These are phyloP conservation scores for Baccha elongata DNA, from an alignment of 2,888 invertebrate species.

Conservation along the genomic window DNA sequence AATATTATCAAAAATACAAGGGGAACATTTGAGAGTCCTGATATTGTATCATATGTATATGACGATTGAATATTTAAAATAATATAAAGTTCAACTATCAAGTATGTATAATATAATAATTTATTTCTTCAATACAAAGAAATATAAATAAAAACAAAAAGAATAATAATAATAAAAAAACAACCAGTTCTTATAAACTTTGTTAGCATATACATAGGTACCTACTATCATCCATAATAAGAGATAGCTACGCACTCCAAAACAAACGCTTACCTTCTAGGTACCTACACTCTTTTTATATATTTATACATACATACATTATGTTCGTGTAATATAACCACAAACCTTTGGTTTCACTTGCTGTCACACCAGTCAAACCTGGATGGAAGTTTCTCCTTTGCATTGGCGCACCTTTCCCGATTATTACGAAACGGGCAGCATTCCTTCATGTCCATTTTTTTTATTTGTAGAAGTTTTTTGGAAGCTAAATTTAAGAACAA, in stretches of 20 bases:
- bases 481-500: slow-evolving; percentile 41
- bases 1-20: too few species aligned
- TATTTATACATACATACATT: too few species aligned
- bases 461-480: slow-evolving; percentile 17
- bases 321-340: slow-evolving; percentile 11
- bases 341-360: slow-evolving; percentile 28
- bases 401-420: slow-evolving; percentile 61
- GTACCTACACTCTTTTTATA: slow-evolving; percentile 3
- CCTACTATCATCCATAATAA: too few species aligned
- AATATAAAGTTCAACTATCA: slow-evolving; percentile 20
- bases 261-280: neutral
- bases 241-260: neutral
- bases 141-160: slow-evolving; percentile 9
- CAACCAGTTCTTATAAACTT: slow-evolving; percentile 8
- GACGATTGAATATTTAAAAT: too few species aligned
- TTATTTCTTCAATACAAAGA: neutral
- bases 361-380: neutral
- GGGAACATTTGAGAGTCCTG: too few species aligned
- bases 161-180: slow-evolving; percentile 8
- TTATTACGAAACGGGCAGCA: slow-evolving; percentile 64
- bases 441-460: slow-evolving; percentile 50
- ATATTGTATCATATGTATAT: too few species aligned
- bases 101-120: neutral
- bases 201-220: too few species aligned
- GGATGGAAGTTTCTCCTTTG: slow-evolving; percentile 30